Percentiles rank a stretch among this genome's conserved stretches.
Conservation (phyloP, 2,113 vertebrate genomes). For the Rhinopomastus cyanomelas region DNA sequence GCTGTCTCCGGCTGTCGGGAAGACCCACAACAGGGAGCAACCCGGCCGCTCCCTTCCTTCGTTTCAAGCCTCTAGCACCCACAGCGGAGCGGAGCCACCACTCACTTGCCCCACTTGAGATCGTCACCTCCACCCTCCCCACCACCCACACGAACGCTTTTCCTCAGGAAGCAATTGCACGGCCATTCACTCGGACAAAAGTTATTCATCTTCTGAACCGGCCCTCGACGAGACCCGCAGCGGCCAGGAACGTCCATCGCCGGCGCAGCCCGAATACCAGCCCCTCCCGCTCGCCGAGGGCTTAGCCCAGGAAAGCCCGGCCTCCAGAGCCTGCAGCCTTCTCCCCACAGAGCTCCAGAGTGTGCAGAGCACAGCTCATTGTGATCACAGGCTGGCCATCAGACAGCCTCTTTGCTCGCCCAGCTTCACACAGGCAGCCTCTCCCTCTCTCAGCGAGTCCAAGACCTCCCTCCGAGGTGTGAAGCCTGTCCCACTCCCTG, state of each 20-base stretch:
- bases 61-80: neutral
- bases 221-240: neutral
- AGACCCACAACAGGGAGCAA: neutral
- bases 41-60: neutral
- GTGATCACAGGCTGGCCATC: neutral
- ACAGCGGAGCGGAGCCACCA: neutral
- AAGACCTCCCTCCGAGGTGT: neutral
- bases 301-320: conserved; percentile 31
- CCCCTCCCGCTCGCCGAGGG: neutral
- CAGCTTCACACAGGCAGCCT: neutral
- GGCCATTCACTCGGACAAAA: conserved; percentile 23
- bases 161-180: conserved; percentile 40
- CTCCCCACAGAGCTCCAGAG: neutral
- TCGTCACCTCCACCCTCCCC: conserved; percentile 5
- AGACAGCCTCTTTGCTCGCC: neutral
- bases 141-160: conserved; percentile 11
- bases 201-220: conserved; percentile 20
- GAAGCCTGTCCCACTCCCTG: no score
- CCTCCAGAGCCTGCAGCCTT: conserved; percentile 6
- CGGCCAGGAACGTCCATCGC: neutral
- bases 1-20: neutral
- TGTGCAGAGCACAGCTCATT: neutral
- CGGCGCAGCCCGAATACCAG: conserved; percentile 2
- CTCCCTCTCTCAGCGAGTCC: neutral
- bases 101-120: neutral